Evolutionary conservation across 1,140 invertebrate species (phyloP).

Genomic region (Mizuhopecten yessoensis): DNA sequence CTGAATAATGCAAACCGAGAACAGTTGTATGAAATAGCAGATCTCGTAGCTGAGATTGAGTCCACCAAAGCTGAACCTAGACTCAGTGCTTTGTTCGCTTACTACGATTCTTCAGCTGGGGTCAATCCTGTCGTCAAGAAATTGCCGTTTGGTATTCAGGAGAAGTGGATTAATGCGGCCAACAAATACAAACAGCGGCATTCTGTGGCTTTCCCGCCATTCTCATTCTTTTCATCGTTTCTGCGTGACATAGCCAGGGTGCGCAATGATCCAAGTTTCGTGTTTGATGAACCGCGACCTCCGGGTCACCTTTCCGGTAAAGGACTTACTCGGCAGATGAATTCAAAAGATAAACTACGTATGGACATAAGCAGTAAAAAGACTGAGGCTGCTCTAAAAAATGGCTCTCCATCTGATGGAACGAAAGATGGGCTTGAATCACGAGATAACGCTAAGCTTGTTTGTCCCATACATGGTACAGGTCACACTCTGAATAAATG

Average conservation of each 20-base stretch:
- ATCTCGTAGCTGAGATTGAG: slow-evolving; percentile 54
- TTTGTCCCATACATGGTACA: slow-evolving; percentile 49
- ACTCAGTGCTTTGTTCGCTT: slow-evolving; percentile 44
- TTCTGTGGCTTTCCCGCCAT: slow-evolving; percentile 45
- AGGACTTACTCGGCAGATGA: no score
- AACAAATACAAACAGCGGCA: slow-evolving; percentile 42
- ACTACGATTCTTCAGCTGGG: slow-evolving; percentile 57
- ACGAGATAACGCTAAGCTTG: not conserved
- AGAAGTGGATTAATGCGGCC: slow-evolving; percentile 52
- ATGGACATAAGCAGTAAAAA: no score
- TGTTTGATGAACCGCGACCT: no score
- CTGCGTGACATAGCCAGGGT: not conserved
- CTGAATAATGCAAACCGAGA: not conserved
- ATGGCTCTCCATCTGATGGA: no score
- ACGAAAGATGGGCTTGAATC: no score
- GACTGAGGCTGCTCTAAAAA: no score
- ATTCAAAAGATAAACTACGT: no score
- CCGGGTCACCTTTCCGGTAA: no score
- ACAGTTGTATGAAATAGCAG: slow-evolving; percentile 45
- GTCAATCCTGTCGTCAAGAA: slow-evolving; percentile 53
- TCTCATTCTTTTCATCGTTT: slow-evolving; percentile 47
- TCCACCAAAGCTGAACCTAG: slow-evolving; percentile 48
- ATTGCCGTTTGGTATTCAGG: slow-evolving; percentile 52
- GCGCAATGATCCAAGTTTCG: slow-evolving; percentile 43
- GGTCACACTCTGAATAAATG: slow-evolving; percentile 54